Evolutionary conservation across 2,888 invertebrate species (phyloP).

Genomic region (Caenorhabditis sp.): DNA sequence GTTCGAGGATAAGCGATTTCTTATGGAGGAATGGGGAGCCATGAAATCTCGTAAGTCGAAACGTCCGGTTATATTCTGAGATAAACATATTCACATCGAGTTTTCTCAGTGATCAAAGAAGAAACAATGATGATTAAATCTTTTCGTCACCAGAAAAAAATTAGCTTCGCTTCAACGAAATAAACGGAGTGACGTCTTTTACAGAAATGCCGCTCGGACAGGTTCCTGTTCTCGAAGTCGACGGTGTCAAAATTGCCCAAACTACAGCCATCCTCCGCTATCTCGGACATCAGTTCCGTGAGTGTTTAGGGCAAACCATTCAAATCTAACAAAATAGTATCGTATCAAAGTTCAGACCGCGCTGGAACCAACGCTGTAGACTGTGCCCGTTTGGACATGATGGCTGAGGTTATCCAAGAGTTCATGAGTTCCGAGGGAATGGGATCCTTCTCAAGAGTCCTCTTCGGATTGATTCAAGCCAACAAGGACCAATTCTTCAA

Average conservation of each 20-base stretch:
- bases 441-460: slow-evolving; percentile 66
- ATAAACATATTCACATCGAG: not conserved
- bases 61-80: no score
- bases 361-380: slow-evolving; percentile 74
- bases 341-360: slow-evolving; percentile 43
- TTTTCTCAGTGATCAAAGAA: slow-evolving; percentile 6
- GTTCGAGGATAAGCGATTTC: slow-evolving; percentile 73
- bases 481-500: slow-evolving; percentile 73
- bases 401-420: slow-evolving; percentile 76
- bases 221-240: slow-evolving; percentile 81
- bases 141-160: not conserved
- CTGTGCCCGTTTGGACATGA: slow-evolving; percentile 77
- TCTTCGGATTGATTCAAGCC: slow-evolving; percentile 66
- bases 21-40: slow-evolving; percentile 74
- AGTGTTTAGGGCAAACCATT: slow-evolving; percentile 25
- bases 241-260: slow-evolving; percentile 78
- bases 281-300: slow-evolving; percentile 78
- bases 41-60: slow-evolving; percentile 70
- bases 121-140: not conserved
- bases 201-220: slow-evolving; percentile 81
- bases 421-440: slow-evolving; percentile 66
- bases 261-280: slow-evolving; percentile 77
- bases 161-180: slow-evolving; percentile 14
- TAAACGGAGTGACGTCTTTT: slow-evolving; percentile 36
- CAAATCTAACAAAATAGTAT: not conserved